Evolutionary conservation across 2,797 vertebrate species (phyloP).

Genomic region (Acanthiza pusilla): DNA sequence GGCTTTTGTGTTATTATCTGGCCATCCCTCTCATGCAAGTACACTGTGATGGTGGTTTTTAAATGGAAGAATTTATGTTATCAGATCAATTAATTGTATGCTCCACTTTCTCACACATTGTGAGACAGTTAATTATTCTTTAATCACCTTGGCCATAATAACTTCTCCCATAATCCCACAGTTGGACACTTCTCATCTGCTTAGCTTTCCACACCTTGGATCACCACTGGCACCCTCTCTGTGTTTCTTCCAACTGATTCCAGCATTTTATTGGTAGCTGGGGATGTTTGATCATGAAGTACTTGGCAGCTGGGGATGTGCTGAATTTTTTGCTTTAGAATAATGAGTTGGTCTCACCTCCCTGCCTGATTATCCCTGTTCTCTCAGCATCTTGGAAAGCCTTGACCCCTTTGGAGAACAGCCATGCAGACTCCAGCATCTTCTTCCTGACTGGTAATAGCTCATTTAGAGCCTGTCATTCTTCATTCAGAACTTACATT

Average conservation of each 20-base stretch:
- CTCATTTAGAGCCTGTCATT: constrained; percentile 8
- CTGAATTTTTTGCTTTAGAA: background rate
- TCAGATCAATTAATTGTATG: background rate
- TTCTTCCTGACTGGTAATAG: background rate
- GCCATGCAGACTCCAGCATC: background rate
- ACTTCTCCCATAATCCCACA: background rate
- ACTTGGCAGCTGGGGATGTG: background rate
- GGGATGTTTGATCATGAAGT: background rate
- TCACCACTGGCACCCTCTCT: background rate
- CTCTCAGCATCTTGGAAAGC: background rate
- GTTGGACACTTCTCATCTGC: background rate
- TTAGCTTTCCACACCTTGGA: background rate
- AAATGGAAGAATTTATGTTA: background rate
- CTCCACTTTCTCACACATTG: background rate
- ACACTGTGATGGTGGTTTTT: background rate
- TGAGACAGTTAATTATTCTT: background rate
- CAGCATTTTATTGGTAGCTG: background rate
- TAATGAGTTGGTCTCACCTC: background rate
- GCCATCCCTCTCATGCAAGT: background rate
- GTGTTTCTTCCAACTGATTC: background rate
- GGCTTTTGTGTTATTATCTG: background rate
- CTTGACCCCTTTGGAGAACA: background rate
- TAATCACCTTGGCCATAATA: background rate
- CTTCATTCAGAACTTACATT: background rate
- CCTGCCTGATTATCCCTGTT: background rate